These are phyloP conservation scores for Ptychadena robeensis DNA, from an alignment of 2,797 vertebrate genomes.

Conservation along the genomic window DNA sequence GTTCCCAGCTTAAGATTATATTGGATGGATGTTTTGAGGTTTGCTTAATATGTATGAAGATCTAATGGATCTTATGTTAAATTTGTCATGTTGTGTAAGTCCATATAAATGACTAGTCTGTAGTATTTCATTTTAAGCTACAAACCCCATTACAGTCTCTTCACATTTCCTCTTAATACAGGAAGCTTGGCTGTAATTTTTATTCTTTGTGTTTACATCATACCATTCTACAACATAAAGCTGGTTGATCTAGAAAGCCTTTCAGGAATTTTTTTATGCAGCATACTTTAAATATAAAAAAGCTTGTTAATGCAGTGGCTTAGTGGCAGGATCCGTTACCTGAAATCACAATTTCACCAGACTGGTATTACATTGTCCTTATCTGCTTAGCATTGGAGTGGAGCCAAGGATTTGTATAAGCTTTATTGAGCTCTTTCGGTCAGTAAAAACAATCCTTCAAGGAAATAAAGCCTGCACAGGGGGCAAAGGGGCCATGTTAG, in stretches of 20 bases:
- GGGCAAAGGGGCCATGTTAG: neutral
- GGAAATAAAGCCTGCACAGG: slow-evolving; percentile 19
- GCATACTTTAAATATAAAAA: neutral
- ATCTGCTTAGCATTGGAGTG: slow-evolving; percentile 7
- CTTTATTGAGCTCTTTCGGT: slow-evolving; percentile 26
- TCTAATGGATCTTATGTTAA: too few relatives aligned
- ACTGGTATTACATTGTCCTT: slow-evolving; percentile 22
- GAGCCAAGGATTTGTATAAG: slow-evolving; percentile 9
- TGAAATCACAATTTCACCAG: slow-evolving; percentile 3
- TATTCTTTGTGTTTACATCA: neutral
- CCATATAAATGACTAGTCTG: too few relatives aligned
- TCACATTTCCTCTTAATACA: too few relatives aligned
- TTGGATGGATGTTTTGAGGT: too few relatives aligned
- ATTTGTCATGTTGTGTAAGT: too few relatives aligned
- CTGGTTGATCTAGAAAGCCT: neutral
- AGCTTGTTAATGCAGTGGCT: slow-evolving; percentile 12
- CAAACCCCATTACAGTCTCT: too few relatives aligned
- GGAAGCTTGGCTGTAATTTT: neutral
- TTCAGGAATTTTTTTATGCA: neutral
- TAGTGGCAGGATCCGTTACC: neutral
- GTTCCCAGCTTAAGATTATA: too few relatives aligned
- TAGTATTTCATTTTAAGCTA: too few relatives aligned
- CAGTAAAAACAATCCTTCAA: slow-evolving; percentile 18
- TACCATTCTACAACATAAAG: neutral
- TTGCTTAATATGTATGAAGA: too few relatives aligned